phyloP scores from a whole-genome alignment of 2,888 invertebrate genomes.

The Chironomus tentans region DNA sequence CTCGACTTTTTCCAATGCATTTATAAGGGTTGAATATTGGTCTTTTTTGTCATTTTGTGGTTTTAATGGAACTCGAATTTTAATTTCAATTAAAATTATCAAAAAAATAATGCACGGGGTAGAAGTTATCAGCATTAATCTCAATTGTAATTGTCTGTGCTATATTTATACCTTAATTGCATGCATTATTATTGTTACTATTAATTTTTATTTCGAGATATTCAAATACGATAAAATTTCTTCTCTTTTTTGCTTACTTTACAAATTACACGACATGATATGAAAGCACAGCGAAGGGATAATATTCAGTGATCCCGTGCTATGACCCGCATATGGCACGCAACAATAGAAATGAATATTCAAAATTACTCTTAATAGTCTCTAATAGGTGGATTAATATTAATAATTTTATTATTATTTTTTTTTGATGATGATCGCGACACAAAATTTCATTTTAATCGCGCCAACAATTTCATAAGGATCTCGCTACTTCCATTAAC shows the following conservation, averaged over 20 bases:
- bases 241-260: not conserved
- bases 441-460: not conserved
- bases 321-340: conserved; percentile 19
- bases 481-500: too few relatives aligned
- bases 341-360: not conserved
- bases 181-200: not conserved
- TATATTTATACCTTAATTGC: conserved; percentile 1
- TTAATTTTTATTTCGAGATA: not conserved
- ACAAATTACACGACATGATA: not conserved
- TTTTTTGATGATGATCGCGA: too few relatives aligned
- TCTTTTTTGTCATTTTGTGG: not conserved
- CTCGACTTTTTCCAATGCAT: not conserved
- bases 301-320: not conserved
- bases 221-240: conserved; percentile 1
- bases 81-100: not conserved
- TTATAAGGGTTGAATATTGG: not conserved
- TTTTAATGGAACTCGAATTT: not conserved
- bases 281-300: too few relatives aligned
- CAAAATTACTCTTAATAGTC: too few relatives aligned
- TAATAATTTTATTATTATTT: too few relatives aligned
- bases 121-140: not conserved
- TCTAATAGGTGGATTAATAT: too few relatives aligned
- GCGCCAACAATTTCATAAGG: not conserved
- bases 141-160: not conserved
- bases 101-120: not conserved